Evolutionary conservation across 2,113 vertebrate genomes (phyloP).

Genomic region (Thalassoma bifasciatum): DNA sequence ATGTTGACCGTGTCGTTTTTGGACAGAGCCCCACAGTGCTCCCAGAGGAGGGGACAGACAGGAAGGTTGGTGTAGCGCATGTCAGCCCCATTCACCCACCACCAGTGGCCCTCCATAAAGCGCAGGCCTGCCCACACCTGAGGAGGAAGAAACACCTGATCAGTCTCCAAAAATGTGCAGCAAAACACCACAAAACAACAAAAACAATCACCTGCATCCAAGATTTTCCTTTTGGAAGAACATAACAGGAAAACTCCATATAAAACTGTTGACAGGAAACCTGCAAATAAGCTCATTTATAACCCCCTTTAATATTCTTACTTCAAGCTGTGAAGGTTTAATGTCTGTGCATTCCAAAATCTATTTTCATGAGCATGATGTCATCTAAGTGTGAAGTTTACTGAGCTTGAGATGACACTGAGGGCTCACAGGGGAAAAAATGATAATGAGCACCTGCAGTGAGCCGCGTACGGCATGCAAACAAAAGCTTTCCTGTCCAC

Average conservation of each 20-base stretch:
- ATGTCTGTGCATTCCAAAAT: not conserved
- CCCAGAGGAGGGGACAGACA: not conserved
- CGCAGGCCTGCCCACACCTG: constrained; percentile 65
- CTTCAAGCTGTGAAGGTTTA: not conserved
- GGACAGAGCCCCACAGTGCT: constrained; percentile 43
- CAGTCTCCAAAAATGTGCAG: not conserved
- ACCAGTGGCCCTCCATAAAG: constrained; percentile 57
- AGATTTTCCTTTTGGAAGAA: not conserved
- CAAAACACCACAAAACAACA: not conserved
- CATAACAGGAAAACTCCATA: not conserved
- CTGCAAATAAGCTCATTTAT: not conserved
- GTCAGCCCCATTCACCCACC: constrained; percentile 41
- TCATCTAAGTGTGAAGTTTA: constrained; percentile 4
- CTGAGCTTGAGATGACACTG: not conserved
- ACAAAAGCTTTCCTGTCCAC: not conserved
- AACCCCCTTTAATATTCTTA: not conserved
- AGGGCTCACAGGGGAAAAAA: not conserved
- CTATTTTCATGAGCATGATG: constrained; percentile 9
- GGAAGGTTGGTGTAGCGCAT: constrained; percentile 21
- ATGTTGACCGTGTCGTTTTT: rapidly evolving
- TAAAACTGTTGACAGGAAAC: not conserved
- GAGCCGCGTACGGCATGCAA: not conserved
- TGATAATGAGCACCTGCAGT: not conserved
- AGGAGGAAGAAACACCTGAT: not conserved
- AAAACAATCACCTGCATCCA: not conserved